Evolutionary conservation across 2,113 vertebrate species (phyloP), one percentile per base, ranked within the genome.

Genomic region (Camarhynchus parvulus): DNA sequence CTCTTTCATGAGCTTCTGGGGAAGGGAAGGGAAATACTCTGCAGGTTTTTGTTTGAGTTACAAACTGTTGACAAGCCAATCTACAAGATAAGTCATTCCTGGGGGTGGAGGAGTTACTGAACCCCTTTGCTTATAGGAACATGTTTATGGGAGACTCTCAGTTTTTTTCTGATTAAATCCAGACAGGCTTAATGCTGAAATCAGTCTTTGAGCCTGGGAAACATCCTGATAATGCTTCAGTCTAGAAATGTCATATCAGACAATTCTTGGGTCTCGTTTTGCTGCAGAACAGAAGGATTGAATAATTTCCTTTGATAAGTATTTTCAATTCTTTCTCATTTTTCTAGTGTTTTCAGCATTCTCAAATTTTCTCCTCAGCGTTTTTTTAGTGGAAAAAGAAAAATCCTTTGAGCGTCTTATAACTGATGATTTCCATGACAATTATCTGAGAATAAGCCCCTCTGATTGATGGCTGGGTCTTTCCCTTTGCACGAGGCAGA

Each of bases 1-100:
- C 44, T 76, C 56, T 94, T 97, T 92, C 87, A 82, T 2, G 78
- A 83, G 82, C 83, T 94, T 90, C 77, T 83, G 91, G 66, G 59
- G 87, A 91, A 79, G 28, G 76, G 62, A 93, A 91, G 75, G 87
- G 90, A 90, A 89, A 91, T 90, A 59, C 85, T 93, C 37, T 75
- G 16, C 2, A 21, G 53, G 52, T 68, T 95, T 95, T 87, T 77
- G 67, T 59, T 87, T 86, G 59, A 58, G 35, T 61, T 84, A 52
- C 61, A 86, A 82, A 94, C 35, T 64, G 35, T 83, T 85, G 67
- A 49, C 67, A 53, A 62, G 25, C 75, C 39, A 49, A 9, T 50
- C 47, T n/a, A 11, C 13, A 84, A 49, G 47, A 27, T 5, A 18
- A n/a, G 6, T 24, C 0, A 6, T 33, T 52, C 18, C 27, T 47